Conservation (phyloP, 2,888 invertebrate species). For the Metallyticus violacea region DNA sequence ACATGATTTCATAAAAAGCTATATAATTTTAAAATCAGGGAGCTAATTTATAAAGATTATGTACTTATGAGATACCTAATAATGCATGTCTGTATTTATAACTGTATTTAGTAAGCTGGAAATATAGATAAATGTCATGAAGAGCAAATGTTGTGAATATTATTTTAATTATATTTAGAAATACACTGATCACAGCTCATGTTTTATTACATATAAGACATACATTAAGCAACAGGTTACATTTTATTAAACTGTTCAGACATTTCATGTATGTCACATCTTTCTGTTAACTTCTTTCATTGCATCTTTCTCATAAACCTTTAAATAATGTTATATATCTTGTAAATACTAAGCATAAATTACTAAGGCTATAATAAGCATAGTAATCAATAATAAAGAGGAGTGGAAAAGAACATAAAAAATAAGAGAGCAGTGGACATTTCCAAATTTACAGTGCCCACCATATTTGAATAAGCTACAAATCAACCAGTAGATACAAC, state of each 20-base stretch:
- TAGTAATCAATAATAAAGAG: neutral
- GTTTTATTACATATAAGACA: conserved; percentile 1
- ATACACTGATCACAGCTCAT: conserved; percentile 15
- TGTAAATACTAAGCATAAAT: conserved; percentile 5
- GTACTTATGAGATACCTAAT: too few species aligned
- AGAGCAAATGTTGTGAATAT: neutral
- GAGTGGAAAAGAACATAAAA: neutral
- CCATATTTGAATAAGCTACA: neutral
- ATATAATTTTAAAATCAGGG: too few species aligned
- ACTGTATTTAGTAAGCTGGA: too few species aligned
- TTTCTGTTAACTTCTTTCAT: neutral
- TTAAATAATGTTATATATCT: neutral
- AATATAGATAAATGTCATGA: too few species aligned
- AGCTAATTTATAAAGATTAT: too few species aligned
- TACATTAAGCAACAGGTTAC: conserved; percentile 8
- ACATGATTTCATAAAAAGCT: too few species aligned
- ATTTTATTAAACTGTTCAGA: neutral
- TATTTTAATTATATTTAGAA: neutral
- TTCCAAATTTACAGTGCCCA: neutral
- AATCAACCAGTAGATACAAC: neutral
- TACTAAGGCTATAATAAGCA: conserved; percentile 3
- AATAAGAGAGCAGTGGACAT: neutral
- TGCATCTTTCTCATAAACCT: neutral
- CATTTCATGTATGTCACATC: neutral
- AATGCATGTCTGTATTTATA: too few species aligned